A percentile compares a stretch with the other conserved stretches of the same genome.
phyloP scores from a whole-genome alignment of 2,888 invertebrate genomes.

The Catocala sponsa region DNA sequence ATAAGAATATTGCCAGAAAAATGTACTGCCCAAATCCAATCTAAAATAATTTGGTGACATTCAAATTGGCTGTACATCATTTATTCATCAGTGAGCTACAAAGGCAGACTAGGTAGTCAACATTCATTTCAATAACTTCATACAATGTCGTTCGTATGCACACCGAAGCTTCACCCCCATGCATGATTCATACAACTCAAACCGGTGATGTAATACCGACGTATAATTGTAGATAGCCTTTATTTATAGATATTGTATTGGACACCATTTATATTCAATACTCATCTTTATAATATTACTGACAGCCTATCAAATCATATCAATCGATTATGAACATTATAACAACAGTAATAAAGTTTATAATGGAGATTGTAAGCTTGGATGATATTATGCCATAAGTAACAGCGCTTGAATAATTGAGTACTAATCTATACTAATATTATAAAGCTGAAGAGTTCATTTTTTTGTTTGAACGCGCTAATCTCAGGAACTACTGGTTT shows the following conservation, averaged over 20 bases:
- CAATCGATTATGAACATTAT: too few relatives aligned
- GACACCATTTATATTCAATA: slow-evolving; percentile 49
- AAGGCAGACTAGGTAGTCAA: slow-evolving; percentile 4
- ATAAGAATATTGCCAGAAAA: too few relatives aligned
- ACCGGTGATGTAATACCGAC: slow-evolving; percentile 45
- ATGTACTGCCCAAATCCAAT: too few relatives aligned
- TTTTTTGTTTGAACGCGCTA: too few relatives aligned
- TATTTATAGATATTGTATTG: slow-evolving; percentile 40
- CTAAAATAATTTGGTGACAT: too few relatives aligned
- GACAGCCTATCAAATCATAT: slow-evolving; percentile 2
- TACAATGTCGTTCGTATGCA: slow-evolving; percentile 26
- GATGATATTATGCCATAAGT: slow-evolving; percentile 31
- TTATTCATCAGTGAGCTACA: too few relatives aligned
- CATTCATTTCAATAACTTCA: slow-evolving; percentile 7
- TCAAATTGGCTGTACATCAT: too few relatives aligned
- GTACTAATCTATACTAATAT: too few relatives aligned
- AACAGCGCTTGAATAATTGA: slow-evolving; percentile 33
- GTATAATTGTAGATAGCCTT: slow-evolving; percentile 29
- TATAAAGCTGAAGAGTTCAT: too few relatives aligned
- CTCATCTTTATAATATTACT: slow-evolving; percentile 31
- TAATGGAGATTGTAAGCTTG: background rate
- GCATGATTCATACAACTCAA: slow-evolving; percentile 43
- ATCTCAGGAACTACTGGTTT: too few relatives aligned
- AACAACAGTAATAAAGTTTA: too few relatives aligned
- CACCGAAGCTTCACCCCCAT: slow-evolving; percentile 16